Base-by-base conservation (phyloP, 2,888 invertebrate genomes). In the Allacma fusca region DNA sequence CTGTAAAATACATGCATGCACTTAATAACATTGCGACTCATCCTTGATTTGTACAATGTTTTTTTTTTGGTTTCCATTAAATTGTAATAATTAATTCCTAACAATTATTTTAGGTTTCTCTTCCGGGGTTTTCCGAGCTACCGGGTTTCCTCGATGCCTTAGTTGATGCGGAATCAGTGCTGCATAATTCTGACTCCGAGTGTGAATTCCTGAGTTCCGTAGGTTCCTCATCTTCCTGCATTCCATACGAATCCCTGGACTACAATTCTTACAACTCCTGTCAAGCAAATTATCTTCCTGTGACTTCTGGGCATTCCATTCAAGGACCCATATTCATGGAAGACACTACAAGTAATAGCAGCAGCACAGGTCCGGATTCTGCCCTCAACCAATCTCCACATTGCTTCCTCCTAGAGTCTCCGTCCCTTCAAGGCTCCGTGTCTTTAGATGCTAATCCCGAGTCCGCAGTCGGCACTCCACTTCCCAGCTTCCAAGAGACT, bases 401-500 rank as follows among this genome's bases (percentile, higher is more conserved):
- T 29, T 83, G 83, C 76, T 84, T 83, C 75, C 82, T 83, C 34
- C 76, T 83, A 19, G 84, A 84, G 62, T 83, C 83, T 21, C 72
- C 82, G 26, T 83, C 83, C 23, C 79, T 83, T 69, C 76, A 77
- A 75, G 82, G 81, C n/a, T 83, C 82, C n/a, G 78, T 81, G 13
- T 82, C 81, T 13, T 67, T 82, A 57, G 83, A 83, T 12, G 70
- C 77, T 9, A 80, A 82, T 29, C 79, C 80, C 5, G 75, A 80
- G 9, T 79, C 81, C 12, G 65, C 28, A 13, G 72, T 77, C 16
- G 82, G 82, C 16, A 83, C 83, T 23, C 84, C 84, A 1, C 78
- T 84, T n/a, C 84, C 84, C n/a, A 81, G 80, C 71, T 84, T 84
- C 70, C 93, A 95, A 88, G 95, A 95, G 88, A 95, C 94, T 34